Evolutionary conservation across 2,888 invertebrate genomes (phyloP), one percentile per base, ranked within the genome.

Genomic region (Camponotus fellah): DNA sequence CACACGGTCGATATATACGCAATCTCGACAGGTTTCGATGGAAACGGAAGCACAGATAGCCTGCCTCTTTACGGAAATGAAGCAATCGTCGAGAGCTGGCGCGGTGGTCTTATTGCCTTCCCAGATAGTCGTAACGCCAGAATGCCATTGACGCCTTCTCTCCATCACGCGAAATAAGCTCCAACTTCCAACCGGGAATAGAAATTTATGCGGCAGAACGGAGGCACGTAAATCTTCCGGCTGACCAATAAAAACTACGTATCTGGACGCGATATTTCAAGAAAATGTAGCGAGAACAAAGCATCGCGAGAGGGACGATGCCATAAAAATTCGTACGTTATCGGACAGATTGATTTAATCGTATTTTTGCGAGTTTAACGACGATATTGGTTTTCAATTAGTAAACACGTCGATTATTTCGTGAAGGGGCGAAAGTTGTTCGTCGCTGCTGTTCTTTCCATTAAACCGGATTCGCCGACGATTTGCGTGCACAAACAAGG

Each of bases 11-110:
- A 85, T 86, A 80, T 86, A 80, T 75, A 80, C 62, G 56, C 56
- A 81, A 34, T 14, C 53, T 53, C 62, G 85, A 62, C 77, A 62
- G 83, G 81, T 64, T 81, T 60, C 84, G 90, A 88, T 87, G 83
- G 83, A 83, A 85, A 85, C 84, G 85, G 90, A 89, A 87, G 86
- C 84, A n/a, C 81, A 85, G 88, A 85, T 88, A 89, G 87, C 80
- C 79, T 76, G 82, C 85, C 91, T 89, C 88, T 89, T 90, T 91
- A 90, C 90, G 91, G 90, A 90, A 90, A 90, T 90, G 91, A 90
- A 90, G 90, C 90, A 91, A 91, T 90, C 90, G 88, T 66, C 85
- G 85, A 81, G 87, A 86, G 86, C 85, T 56, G 69, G 32, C 83
- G 37, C 85, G 87, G 43, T 83, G 87, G 82, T 86, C 85, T 90